phyloP scores from a whole-genome alignment of 1,140 invertebrate species.

The Lithobius niger region DNA sequence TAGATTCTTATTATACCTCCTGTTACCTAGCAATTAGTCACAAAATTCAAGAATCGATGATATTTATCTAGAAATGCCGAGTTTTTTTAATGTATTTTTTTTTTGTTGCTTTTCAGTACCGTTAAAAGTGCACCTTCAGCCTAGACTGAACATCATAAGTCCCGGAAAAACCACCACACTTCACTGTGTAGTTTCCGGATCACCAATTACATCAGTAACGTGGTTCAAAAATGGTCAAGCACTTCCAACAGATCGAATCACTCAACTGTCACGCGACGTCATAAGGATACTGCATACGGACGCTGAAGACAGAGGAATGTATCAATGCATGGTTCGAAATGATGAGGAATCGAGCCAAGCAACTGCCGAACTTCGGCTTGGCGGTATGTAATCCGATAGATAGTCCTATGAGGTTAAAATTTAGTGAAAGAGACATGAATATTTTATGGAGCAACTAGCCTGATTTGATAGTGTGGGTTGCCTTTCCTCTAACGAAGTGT shows the following conservation, averaged over 20 bases:
- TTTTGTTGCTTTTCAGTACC: neutral
- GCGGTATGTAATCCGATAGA: conserved; percentile 31
- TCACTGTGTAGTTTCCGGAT: conserved; percentile 1
- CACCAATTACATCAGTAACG: neutral
- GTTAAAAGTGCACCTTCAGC: neutral
- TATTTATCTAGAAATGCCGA: neutral
- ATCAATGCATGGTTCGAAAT: conserved; percentile 44
- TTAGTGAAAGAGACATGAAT: too few relatives aligned
- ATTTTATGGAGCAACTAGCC: too few relatives aligned
- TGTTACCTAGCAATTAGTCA: too few relatives aligned
- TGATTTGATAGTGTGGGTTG: too few relatives aligned
- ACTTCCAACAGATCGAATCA: neutral
- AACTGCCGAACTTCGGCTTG: conserved; percentile 28
- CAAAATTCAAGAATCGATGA: neutral
- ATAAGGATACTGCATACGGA: conserved; percentile 25
- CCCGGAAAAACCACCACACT: neutral
- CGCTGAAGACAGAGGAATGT: conserved; percentile 31
- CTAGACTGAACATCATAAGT: neutral
- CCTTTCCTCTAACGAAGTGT: too few relatives aligned
- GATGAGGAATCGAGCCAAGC: conserved; percentile 28
- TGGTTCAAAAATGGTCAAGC: conserved; percentile 9
- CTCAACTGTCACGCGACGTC: conserved; percentile 7
- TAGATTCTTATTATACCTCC: too few relatives aligned
- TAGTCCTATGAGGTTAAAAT: too few relatives aligned
- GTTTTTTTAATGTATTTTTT: neutral